Percentiles rank a stretch among this genome's conserved stretches.
These are phyloP conservation scores for Calidris pygmaea DNA, from an alignment of 2,113 vertebrate genomes.

Conservation along the genomic window DNA sequence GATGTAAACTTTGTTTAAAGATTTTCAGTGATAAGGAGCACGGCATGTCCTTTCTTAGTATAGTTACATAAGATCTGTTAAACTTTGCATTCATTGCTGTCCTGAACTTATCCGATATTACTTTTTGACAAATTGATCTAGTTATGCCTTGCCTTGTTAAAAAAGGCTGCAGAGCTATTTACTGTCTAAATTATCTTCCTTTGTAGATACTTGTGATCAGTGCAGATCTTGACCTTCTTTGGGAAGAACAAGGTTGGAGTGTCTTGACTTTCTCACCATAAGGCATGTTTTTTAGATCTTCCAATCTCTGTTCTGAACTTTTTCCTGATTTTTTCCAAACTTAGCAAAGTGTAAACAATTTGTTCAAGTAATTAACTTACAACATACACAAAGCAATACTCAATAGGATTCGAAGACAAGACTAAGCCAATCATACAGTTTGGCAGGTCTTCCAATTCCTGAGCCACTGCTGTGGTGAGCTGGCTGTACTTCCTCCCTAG, in stretches of 20 bases:
- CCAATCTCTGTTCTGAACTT: neutral
- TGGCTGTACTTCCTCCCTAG: neutral
- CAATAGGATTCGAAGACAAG: neutral
- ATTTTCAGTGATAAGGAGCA: neutral
- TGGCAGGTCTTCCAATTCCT: neutral
- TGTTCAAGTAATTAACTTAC: neutral
- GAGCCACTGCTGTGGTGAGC: neutral
- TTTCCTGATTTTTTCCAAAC: neutral
- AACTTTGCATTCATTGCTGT: neutral
- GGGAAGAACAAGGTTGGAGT: neutral
- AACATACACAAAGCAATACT: neutral
- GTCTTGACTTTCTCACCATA: neutral
- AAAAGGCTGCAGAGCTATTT: neutral
- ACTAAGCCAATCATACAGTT: neutral
- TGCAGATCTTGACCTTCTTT: neutral
- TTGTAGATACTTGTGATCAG: neutral
- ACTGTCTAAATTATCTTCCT: neutral
- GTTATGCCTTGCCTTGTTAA: neutral
- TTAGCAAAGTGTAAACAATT: neutral
- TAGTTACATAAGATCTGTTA: neutral
- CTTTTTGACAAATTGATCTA: neutral
- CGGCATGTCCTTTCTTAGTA: neutral
- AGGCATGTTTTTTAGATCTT: neutral
- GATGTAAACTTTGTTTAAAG: neutral
- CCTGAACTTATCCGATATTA: neutral